phyloP scores from a whole-genome alignment of 2,888 invertebrate species.

The Athrips mouffetella region DNA sequence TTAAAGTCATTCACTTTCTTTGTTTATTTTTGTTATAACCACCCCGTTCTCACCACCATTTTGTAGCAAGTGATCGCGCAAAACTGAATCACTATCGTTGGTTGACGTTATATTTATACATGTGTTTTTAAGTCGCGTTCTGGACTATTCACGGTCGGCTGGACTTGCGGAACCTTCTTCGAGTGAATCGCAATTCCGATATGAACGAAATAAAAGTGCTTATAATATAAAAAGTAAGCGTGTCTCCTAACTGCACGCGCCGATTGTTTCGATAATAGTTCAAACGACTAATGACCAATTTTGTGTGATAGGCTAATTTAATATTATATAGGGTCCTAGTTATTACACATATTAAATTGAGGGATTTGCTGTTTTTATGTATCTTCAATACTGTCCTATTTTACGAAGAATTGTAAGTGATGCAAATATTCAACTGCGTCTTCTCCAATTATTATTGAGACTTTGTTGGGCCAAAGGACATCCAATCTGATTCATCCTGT shows the following conservation, averaged over 20 bases:
- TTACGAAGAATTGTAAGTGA: too few relatives aligned
- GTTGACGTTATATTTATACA: constrained; percentile 72
- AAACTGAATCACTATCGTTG: constrained; percentile 70
- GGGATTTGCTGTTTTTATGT: too few relatives aligned
- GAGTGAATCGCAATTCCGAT: constrained; percentile 52
- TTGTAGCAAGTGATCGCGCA: constrained; percentile 71
- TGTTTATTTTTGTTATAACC: constrained; percentile 34
- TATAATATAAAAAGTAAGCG: constrained; percentile 47
- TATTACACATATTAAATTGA: too few relatives aligned
- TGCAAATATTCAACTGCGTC: too few relatives aligned
- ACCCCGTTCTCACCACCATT: constrained; percentile 60
- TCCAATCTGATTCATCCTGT: too few relatives aligned
- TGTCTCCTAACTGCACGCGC: constrained; percentile 43
- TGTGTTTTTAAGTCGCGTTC: constrained; percentile 71
- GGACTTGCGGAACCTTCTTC: constrained; percentile 48
- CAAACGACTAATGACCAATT: constrained; percentile 22
- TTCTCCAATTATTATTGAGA: too few relatives aligned
- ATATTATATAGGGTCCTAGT: constrained; percentile 27
- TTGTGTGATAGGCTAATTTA: constrained; percentile 52
- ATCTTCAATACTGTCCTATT: too few relatives aligned
- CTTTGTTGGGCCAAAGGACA: too few relatives aligned
- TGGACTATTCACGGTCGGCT: constrained; percentile 63
- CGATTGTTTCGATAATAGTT: constrained; percentile 61
- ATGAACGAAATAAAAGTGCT: constrained; percentile 50
- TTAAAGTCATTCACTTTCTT: constrained; percentile 56